Evolutionary conservation across 2,797 vertebrate species (phyloP).

Genomic region (Miichthys miiuy): DNA sequence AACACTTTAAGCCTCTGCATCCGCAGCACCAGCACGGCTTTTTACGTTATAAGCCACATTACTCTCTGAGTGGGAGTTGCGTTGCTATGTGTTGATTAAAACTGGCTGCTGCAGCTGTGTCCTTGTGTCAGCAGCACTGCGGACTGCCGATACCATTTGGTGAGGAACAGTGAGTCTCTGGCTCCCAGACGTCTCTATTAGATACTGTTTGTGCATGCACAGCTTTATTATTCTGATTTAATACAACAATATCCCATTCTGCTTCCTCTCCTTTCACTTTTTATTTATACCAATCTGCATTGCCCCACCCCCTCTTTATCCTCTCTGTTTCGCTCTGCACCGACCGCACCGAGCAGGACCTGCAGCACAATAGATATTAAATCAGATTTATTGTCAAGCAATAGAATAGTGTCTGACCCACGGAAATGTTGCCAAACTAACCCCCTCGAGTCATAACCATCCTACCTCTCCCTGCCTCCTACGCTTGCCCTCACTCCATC

Average conservation of each 20-base stretch:
- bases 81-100: slow-evolving; percentile 80
- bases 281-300: slow-evolving; percentile 78
- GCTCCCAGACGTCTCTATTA: slow-evolving; percentile 81
- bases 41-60: slow-evolving; percentile 67
- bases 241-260: slow-evolving; percentile 82
- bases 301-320: slow-evolving; percentile 3
- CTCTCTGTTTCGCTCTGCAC: slow-evolving; percentile 13
- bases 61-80: slow-evolving; percentile 61
- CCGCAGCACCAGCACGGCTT: slow-evolving; percentile 27
- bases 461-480: neutral
- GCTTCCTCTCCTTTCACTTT: slow-evolving; percentile 82
- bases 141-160: slow-evolving; percentile 52
- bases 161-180: slow-evolving; percentile 34
- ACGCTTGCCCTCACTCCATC: slow-evolving; percentile 53
- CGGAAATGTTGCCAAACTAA: slow-evolving; percentile 66
- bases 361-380: slow-evolving; percentile 81
- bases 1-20: slow-evolving; percentile 36
- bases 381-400: slow-evolving; percentile 83
- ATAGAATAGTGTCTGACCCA: slow-evolving; percentile 75
- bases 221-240: slow-evolving; percentile 87
- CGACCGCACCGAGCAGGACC: slow-evolving; percentile 49
- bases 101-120: slow-evolving; percentile 80
- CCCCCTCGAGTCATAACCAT: slow-evolving; percentile 28
- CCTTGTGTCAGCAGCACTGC: slow-evolving; percentile 63
- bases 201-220: slow-evolving; percentile 78